Base-by-base conservation (phyloP, 35 echinoderm and acorn worm species). In the Heliocidaris tuberculata region DNA sequence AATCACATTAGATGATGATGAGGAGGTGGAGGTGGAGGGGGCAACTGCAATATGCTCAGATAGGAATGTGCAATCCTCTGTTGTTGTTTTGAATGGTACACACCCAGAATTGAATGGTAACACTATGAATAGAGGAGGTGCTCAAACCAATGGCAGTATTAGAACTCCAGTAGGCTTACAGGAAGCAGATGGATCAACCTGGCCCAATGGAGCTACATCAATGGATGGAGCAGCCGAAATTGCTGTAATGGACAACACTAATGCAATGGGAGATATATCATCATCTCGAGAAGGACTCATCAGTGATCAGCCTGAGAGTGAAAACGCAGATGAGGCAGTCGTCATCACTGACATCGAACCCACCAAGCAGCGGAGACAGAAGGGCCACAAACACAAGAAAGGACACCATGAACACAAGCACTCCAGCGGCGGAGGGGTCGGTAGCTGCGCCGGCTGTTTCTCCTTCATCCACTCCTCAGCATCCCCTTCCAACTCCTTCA, bases 381-480 rank as follows among this genome's bases (percentile, higher is more conserved):
- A 60, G 71, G 94, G 54, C 19, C 88, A 95, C 52, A 88, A 90
- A 54, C 86, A 92, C 31, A 90, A 85, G 91, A 93, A 93, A 29
- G 47, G 87, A 17, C 65, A 17, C 65, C 65, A 78, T 78, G 21
- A 78, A 78, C 94, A 91, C 94, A 50, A 95, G 27, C 94, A 91
- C 94, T 92, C 49, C 49, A 31, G 56, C 94, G 50, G 87, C 16
- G 50, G 88, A 56, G 88, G 86, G 21, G 94, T 87, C 17, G 47
- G 94, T 42, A 89, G 86, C 56, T 98, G 97, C 70, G 95, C 95
- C 7, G 97, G 97, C 31, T 98, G 97, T 50, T 98, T 98, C 85
- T 96, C 97, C 7, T 98, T 98, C 89, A 96, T 98, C 8, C 95
- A 96, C 49, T 94, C 93, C 19, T 86, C 95, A 13, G 95, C 92